Evolutionary conservation across 2,113 vertebrate species (phyloP).

Genomic region (Tor tambroides): DNA sequence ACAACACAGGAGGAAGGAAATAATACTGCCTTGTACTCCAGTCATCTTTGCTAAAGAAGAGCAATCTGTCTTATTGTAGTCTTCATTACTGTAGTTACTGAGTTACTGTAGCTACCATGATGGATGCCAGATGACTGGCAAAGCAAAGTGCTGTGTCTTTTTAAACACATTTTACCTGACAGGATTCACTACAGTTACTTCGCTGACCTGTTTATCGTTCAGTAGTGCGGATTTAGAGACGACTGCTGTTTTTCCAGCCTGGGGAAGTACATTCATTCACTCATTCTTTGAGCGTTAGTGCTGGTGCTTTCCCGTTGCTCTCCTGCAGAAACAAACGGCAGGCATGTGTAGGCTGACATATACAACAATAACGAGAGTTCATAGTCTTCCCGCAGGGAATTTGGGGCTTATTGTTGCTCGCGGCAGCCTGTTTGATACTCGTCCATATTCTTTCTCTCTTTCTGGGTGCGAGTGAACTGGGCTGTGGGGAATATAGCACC

Average conservation of each 20-base stretch:
- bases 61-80: no score
- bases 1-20: no score
- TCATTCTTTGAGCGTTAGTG: not conserved
- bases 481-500: not conserved
- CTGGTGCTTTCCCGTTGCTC: not conserved
- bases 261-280: not conserved
- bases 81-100: no score
- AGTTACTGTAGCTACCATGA: no score
- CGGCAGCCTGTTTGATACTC: constrained; percentile 40
- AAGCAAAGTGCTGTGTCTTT: no score
- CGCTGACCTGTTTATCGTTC: not conserved
- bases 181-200: not conserved
- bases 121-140: no score
- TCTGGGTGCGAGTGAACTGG: not conserved
- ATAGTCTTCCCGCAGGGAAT: constrained; percentile 16
- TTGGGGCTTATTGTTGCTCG: not conserved
- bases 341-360: not conserved
- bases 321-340: constrained; percentile 27
- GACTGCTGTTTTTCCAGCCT: not conserved
- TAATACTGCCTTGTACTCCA: no score
- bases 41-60: no score
- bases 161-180: not conserved
- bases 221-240: not conserved
- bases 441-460: constrained; percentile 20
- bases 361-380: constrained; percentile 39